Percentiles rank a stretch among this genome's conserved stretches.
Conservation (phyloP, 2,888 invertebrate species). For the Latheticus oryzae region DNA sequence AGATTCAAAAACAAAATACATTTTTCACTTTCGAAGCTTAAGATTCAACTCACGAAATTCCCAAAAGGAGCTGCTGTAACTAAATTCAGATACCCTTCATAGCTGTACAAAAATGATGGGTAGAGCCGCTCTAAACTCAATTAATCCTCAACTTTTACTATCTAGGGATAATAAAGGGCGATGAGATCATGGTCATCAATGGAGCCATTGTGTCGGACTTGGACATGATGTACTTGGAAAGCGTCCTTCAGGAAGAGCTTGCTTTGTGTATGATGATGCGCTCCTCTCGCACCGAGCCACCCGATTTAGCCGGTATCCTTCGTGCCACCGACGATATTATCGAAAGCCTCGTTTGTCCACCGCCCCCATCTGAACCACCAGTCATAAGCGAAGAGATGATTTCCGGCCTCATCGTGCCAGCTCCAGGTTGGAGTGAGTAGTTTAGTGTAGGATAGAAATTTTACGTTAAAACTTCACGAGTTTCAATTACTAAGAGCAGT, state of each 20-base stretch:
- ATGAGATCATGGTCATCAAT: slow-evolving; percentile 99
- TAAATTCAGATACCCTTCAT: background rate
- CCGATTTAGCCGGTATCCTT: slow-evolving; percentile 75
- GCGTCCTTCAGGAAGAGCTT: slow-evolving; percentile 93
- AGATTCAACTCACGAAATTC: too few relatives aligned
- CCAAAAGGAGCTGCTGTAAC: too few relatives aligned
- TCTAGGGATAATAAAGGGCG: slow-evolving; percentile 94
- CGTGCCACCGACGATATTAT: slow-evolving; percentile 96
- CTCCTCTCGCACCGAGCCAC: slow-evolving; percentile 85
- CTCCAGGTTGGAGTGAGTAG: slow-evolving; percentile 92
- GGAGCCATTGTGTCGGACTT: slow-evolving; percentile 97
- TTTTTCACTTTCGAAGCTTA: slow-evolving; percentile 1
- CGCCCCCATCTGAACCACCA: slow-evolving; percentile 93
- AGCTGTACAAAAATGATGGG: background rate
- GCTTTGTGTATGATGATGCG: slow-evolving; percentile 97
- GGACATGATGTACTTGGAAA: slow-evolving; percentile 99
- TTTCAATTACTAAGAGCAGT: background rate
- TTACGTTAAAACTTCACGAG: slow-evolving; percentile 19
- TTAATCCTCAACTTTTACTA: too few relatives aligned
- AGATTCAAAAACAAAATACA: too few relatives aligned
- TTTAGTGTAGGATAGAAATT: slow-evolving; percentile 26
- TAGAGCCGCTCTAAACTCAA: too few relatives aligned
- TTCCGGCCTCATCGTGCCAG: slow-evolving; percentile 95
- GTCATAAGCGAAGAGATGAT: slow-evolving; percentile 96
- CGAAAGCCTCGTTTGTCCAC: slow-evolving; percentile 94